Base-by-base conservation (phyloP, 2,888 invertebrate species). In the Chaetoderma sp. region DNA sequence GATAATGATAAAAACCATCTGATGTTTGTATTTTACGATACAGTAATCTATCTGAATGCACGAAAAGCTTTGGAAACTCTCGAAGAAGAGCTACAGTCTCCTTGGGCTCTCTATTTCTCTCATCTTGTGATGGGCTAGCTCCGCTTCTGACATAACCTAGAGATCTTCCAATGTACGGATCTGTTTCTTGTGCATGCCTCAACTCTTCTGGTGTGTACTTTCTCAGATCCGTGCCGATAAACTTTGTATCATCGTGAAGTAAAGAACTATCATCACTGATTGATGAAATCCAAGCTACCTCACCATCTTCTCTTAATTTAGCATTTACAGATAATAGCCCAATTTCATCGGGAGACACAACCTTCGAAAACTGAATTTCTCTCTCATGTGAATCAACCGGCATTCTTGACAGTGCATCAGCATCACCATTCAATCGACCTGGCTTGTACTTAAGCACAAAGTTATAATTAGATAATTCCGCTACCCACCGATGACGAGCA, bases 401-500 rank as follows among this genome's bases (percentile, higher is more conserved):
- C 32, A 52, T 30, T 25, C 67, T 50, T 16, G 45, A 64, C 18
- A 63, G 45, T 8, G 33, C 42, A 52, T 68, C 65, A 13, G 66
- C 66, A 28, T 58, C 66, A 4, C 18, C 13, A 30, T 66, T 66
- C 6, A 3, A n/a, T 28, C 18, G 36, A 23, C 60, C 65, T 27
- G 39, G 30, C 13, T 50, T 18, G 50, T 65, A 60, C 21, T 13
- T 25, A 18, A 65, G 42, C 4, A 13, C 21, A 18, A 65, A 61
- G 16, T 44, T 39, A 39, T 61, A 68, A 10, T 60, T 45, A 1
- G 57, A 18, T 45, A 68, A 49, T 5, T 33, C 64, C 8, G 60
- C 57, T 18, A 65, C 6, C 65, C 61, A 68, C 5, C 65, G 42
- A 25, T 65, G 64, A 5, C 60, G 56, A n/a, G 61, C 58, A 5